Base-by-base conservation (phyloP, 2,113 vertebrate species). In the Ceyx cyanopectus region DNA sequence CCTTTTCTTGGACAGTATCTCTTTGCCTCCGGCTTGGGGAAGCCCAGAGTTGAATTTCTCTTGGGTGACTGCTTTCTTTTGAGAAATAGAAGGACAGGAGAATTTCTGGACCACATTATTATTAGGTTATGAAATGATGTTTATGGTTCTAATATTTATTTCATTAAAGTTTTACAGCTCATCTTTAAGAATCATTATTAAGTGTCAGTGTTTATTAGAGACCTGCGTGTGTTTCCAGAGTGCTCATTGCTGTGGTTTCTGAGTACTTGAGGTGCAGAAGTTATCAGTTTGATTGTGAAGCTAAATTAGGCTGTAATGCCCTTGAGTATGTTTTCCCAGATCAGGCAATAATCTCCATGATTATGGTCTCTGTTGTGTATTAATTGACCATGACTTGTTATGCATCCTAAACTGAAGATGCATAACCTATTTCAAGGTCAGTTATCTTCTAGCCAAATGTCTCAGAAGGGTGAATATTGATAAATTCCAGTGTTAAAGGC, bases 351-450 rank as follows among this genome's bases (percentile, higher is more conserved):
- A 85, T 89, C 70, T 66, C 43, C 27, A 67, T 81, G 51, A 82
- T 95, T 89, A 90, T 68, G 24, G 58, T 32, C 74, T 96, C 77
- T 90, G 70, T 92, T 93, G 86, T 93, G 34, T 85, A 79, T 95
- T 95, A 95, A 92, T 90, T 95, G 90, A 82, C 81, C 89, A 50
- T 92, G 81, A 90, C 90, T 92, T 92, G 77, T 81, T 90, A 79
- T 58, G 69, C 73, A 74, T 90, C 53, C 77, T 90, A 67, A 84
- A 62, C 30, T 51, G 90, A 93, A 69, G 74, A 91, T 75, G 50
- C 67, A 72, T 74, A 90, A 88, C 77, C 40, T 76, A 21, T 85
- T 93, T 94, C 91, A 93, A 94, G 89, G 95, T 90, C 77, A 58
- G 22, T 79, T 84, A 58, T 58, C 14, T 81, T 23, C 54, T 65